These are phyloP conservation scores for Mastigias papua DNA, from an alignment of 30 jellyfish, hydroid and myxozoan genomes.

Conservation along the genomic window DNA sequence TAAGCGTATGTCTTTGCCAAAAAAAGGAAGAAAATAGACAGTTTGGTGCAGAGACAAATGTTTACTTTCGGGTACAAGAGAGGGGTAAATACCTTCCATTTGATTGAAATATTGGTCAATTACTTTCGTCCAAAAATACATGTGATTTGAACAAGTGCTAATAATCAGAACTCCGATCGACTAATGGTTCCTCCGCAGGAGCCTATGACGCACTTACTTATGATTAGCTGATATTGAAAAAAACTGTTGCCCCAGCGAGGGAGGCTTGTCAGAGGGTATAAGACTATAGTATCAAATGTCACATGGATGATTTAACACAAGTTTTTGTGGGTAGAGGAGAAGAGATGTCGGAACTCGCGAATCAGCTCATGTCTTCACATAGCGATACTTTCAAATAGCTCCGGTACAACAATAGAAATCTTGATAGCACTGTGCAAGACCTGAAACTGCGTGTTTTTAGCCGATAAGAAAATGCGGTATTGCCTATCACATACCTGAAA, in stretches of 20 bases:
- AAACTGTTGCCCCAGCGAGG: constrained; percentile 47
- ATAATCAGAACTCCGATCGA: no score
- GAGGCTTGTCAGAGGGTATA: background rate
- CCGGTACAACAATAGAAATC: constrained; percentile 56
- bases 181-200: no score
- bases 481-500: constrained; percentile 1
- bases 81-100: no score
- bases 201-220: no score
- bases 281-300: constrained; percentile 10
- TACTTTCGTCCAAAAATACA: no score
- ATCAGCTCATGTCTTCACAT: constrained; percentile 9
- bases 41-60: no score
- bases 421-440: constrained; percentile 25
- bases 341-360: constrained; percentile 27
- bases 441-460: constrained; percentile 5
- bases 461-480: background rate
- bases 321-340: background rate
- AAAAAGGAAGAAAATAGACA: no score
- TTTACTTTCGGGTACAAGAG: no score
- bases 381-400: constrained; percentile 50
- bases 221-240: background rate
- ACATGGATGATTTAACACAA: background rate
- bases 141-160: no score
- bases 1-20: no score
- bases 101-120: no score